Percentiles rank a stretch among this genome's conserved stretches.
Conservation (phyloP, 2,797 vertebrate species). For the Ficedula albicollis region DNA sequence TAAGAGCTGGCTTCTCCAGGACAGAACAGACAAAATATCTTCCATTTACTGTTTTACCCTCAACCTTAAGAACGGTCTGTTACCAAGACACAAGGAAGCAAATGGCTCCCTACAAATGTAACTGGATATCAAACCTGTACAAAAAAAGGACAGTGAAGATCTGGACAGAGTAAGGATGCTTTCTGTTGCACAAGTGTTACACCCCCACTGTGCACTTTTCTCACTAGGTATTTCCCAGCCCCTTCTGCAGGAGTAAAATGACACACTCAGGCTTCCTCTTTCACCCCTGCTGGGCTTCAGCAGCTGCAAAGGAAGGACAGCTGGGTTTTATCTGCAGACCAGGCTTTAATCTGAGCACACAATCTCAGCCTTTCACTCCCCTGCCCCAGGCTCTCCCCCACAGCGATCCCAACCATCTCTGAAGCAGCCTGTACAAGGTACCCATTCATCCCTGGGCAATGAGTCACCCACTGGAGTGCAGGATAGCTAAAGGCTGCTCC, state of each 20-base stretch:
- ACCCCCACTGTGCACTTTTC: background rate
- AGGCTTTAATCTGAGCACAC: slow-evolving; percentile 6
- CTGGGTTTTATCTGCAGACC: slow-evolving; percentile 24
- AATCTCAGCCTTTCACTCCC: slow-evolving; percentile 44
- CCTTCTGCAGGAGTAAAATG: background rate
- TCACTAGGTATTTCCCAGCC: background rate
- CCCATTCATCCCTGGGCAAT: slow-evolving; percentile 36
- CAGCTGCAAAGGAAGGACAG: slow-evolving; percentile 1
- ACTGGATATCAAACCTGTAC: background rate
- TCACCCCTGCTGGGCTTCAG: background rate
- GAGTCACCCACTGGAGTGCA: slow-evolving; percentile 15
- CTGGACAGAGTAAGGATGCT: background rate
- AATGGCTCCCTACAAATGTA: background rate
- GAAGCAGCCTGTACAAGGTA: slow-evolving; percentile 42
- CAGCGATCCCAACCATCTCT: background rate
- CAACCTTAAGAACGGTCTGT: background rate
- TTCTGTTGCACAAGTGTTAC: background rate
- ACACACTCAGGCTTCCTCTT: background rate
- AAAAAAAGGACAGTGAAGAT: background rate
- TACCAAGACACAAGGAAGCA: background rate
- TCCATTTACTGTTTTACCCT: background rate
- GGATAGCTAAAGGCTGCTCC: background rate
- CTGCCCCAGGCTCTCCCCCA: background rate
- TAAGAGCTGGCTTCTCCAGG: background rate
- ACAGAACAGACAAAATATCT: background rate